phyloP scores from a whole-genome alignment of 2,113 vertebrate genomes.

The Danio rerio region GRCz12tu NC_133191.1:31672501-31673000 shows the following conservation, averaged over 20 bases:
- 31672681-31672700: not conserved
- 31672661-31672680: constrained; percentile 4
- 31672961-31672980: too few species aligned
- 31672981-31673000: too few species aligned
- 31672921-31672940: too few species aligned
- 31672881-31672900: not conserved
- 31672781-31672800: constrained; percentile 7
- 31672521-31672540: constrained; percentile 67
- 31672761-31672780: not conserved
- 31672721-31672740: constrained; percentile 6
- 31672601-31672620: constrained; percentile 57
- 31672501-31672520: constrained; percentile 61
- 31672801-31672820: constrained; percentile 15
- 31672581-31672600: constrained; percentile 53
- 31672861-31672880: not conserved
- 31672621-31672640: constrained; percentile 53
- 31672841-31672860: not conserved
- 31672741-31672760: constrained; percentile 6
- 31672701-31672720: not conserved
- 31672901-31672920: too few species aligned
- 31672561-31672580: constrained; percentile 66
- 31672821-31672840: constrained; percentile 17
- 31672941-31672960: too few species aligned
- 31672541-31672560: constrained; percentile 72
- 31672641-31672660: constrained; percentile 35